phyloP scores from a whole-genome alignment of 2,113 vertebrate species.

The Pantherophis guttatus region DNA sequence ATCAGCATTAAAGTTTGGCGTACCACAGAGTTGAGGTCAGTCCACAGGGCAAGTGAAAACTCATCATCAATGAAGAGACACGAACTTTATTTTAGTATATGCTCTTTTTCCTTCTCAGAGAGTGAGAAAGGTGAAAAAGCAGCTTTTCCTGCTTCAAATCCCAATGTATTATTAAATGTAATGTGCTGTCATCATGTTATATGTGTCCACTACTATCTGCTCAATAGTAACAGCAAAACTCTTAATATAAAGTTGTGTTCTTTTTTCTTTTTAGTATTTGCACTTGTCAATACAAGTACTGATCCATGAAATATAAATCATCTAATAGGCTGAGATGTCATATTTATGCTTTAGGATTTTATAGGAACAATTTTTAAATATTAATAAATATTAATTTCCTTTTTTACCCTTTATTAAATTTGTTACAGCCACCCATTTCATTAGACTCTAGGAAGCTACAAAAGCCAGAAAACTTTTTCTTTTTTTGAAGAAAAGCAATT shows the following conservation, averaged over 20 bases:
- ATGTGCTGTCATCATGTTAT: neutral
- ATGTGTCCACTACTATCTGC: neutral
- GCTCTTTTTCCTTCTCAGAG: neutral
- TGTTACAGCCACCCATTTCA: neutral
- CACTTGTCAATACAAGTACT: neutral
- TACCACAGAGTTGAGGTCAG: neutral
- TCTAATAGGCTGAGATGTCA: neutral
- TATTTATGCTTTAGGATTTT: neutral
- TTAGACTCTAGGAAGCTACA: neutral
- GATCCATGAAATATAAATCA: neutral
- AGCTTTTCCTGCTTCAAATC: neutral
- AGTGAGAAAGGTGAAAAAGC: neutral
- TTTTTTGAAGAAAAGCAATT: neutral
- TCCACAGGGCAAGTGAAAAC: neutral
- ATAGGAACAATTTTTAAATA: neutral
- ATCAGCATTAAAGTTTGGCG: neutral
- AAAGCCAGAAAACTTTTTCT: neutral
- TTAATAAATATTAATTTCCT: neutral
- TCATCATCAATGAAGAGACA: neutral
- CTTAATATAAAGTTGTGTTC: neutral
- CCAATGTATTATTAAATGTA: neutral
- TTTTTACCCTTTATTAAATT: neutral
- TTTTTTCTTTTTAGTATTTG: neutral
- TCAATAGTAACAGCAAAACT: neutral
- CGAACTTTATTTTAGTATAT: neutral